Base-by-base conservation (phyloP, 1,140 invertebrate species). In the Drosophila setifemur region DNA sequence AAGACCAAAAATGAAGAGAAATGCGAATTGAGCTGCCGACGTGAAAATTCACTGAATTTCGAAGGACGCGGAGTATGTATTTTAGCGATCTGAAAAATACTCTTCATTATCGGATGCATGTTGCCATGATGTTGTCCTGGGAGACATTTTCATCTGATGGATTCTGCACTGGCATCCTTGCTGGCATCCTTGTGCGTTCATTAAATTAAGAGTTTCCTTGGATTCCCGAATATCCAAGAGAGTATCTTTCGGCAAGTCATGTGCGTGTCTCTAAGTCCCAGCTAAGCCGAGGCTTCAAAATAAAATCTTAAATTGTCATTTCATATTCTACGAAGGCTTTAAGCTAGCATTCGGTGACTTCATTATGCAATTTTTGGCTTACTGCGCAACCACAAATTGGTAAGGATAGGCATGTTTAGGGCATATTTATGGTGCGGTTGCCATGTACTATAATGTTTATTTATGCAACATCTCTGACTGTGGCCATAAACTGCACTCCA, bases 371-470 rank as follows among this genome's bases (percentile, higher is more conserved):
- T 70, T 79, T 68, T 70, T 73, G 45, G 71, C 54, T 53, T 57
- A 58, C 48, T 55, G 37, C 54, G 54, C 45, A 50, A 60, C 37
- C 55, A 23, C 43, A 54, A 44, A 23, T 28, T 45, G 19, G n/a
- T 16, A 43, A 53, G 44, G 26, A 33, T 19, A 28, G 69, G 49
- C 45, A 67, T 47, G 26, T n/a, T 55, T 39, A 73, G 60, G 67
- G 40, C 70, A 71, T 79, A 79, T 85, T 85, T 86, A 72, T 61
- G 66, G 78, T 61, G 70, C 47, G 73, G 73, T 78, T 73, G 72
- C 58, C 70, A 70, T 66, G 54, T 70, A n/a, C n/a, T n/a, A n/a
- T n/a, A 61, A 79, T 85, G 74, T 85, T 73, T 83, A 83, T 83
- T 79, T 83, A 74, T 77, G 68, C 67, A 48, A 58, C 53, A 75